Conservation (phyloP, 2,888 invertebrate species). For the Coenonympha arcania region DNA sequence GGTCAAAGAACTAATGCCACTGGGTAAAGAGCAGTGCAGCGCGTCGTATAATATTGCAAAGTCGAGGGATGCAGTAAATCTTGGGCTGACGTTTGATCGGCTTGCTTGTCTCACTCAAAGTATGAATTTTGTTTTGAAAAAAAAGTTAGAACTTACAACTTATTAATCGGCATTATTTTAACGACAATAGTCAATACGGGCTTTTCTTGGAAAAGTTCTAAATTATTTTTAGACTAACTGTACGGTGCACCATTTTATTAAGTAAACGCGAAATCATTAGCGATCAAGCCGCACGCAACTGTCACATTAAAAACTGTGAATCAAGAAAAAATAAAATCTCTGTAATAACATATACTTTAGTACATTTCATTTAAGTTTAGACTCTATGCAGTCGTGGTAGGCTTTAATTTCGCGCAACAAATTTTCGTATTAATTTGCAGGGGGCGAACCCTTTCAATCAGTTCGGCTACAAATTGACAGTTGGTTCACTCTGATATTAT, state of each 20-base stretch:
- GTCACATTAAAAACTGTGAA: conserved; percentile 50
- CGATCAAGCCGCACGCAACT: conserved; percentile 42
- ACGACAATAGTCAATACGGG: no score
- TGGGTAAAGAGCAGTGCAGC: no score
- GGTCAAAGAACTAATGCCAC: no score
- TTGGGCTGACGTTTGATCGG: no score
- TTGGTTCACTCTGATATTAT: conserved; percentile 61
- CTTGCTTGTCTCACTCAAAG: no score
- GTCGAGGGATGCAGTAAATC: no score
- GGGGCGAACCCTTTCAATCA: conserved; percentile 39
- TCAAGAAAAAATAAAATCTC: conserved; percentile 44
- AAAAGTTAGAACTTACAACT: no score
- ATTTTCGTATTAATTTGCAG: conserved; percentile 22
- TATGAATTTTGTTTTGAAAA: no score
- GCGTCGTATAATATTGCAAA: no score
- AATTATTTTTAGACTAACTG: no score
- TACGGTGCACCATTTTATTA: conserved; percentile 10
- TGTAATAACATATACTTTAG: conserved; percentile 28
- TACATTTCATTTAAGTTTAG: conserved; percentile 22
- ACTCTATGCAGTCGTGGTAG: conserved; percentile 15
- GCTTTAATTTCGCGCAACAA: conserved; percentile 16
- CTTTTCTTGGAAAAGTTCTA: no score
- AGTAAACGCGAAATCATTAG: conserved; percentile 28
- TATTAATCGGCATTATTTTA: no score
- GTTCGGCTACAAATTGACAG: conserved; percentile 54